phyloP scores from a whole-genome alignment of 1,140 invertebrate species.

The Pachyrhynchus sulphureomaculatus region DNA sequence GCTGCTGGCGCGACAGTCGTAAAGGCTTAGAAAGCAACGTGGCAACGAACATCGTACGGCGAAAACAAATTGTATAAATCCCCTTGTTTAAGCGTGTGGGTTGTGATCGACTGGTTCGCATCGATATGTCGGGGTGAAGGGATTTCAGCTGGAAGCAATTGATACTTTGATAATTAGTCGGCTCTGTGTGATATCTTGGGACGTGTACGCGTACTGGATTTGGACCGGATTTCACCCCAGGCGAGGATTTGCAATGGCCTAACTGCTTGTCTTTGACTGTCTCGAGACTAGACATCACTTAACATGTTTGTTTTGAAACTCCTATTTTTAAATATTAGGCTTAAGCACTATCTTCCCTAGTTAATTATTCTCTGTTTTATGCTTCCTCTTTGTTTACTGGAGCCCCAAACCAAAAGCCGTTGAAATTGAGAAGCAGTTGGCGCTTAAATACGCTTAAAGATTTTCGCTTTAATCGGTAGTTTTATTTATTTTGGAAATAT shows the following conservation, averaged over 20 bases:
- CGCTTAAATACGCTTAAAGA: no score
- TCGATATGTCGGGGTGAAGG: conserved; percentile 12
- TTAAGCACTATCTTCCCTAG: no score
- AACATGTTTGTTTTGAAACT: neutral
- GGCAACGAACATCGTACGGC: neutral
- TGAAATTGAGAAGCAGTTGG: no score
- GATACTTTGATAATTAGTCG: conserved; percentile 27
- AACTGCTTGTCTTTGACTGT: neutral
- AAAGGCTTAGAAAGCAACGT: neutral
- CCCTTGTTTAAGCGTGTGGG: conserved; percentile 13
- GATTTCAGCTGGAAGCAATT: conserved; percentile 21
- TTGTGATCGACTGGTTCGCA: conserved; percentile 11
- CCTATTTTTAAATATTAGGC: no score
- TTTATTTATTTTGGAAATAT: no score
- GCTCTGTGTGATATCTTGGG: conserved; percentile 20
- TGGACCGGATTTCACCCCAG: conserved; percentile 12
- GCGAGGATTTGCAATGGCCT: conserved; percentile 15
- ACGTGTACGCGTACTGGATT: conserved; percentile 11
- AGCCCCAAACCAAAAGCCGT: no score
- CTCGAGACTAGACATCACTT: neutral
- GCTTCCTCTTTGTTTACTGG: no score
- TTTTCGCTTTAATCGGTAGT: no score
- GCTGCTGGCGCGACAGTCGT: neutral
- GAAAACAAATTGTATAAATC: neutral
- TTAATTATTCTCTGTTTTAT: no score